Base-by-base conservation (phyloP, 2,888 invertebrate genomes). In the Ophonus ardosiacus region DNA sequence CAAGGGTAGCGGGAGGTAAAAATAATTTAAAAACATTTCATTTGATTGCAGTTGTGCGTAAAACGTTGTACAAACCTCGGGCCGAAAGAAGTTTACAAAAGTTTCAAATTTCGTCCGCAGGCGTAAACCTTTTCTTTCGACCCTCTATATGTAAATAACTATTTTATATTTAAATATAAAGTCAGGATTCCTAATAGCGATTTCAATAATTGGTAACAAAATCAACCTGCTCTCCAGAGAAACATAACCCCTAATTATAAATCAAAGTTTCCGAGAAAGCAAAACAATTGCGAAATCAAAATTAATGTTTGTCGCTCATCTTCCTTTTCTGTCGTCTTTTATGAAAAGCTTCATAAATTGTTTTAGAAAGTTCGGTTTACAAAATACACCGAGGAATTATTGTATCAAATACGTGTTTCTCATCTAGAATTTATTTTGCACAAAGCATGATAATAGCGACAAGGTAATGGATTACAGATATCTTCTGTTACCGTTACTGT, bases 371-470 rank as follows among this genome's bases (percentile, higher is more conserved):
- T 84, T 21, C 17, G 5, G 76, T 84, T 78, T 78, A 63, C 84
- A 84, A 84, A 84, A 84, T 84, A 84, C 84, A 68, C 84, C 1
- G 24, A 84, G 84, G 84, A 84, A 65, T 82, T 82, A 82, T 51
- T 84, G 61, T 61, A 51, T 59, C 61, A 80, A 61, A 57, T 61
- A 84, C 84, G 84, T 84, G 84, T 76, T 76, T 38, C 61, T 76
- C 84, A 84, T 84, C 63, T 84, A 78, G 78, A 57, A 59, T 78
- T 78, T 57, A 83, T 71, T 74, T 83, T 83, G 13, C 63, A 43
- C 57, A 76, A 51, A 51, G 51, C 51, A 78, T 74, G 74, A 43
- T 57, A 78, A 63, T 81, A 74, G 59, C 56, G 59, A 74, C 74
- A 31, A 59, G 10, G 61, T 83, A 74, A 83, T 83, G 83, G 59